Conservation (phyloP, 1,140 invertebrate genomes). For the Whitmania pigra region DNA sequence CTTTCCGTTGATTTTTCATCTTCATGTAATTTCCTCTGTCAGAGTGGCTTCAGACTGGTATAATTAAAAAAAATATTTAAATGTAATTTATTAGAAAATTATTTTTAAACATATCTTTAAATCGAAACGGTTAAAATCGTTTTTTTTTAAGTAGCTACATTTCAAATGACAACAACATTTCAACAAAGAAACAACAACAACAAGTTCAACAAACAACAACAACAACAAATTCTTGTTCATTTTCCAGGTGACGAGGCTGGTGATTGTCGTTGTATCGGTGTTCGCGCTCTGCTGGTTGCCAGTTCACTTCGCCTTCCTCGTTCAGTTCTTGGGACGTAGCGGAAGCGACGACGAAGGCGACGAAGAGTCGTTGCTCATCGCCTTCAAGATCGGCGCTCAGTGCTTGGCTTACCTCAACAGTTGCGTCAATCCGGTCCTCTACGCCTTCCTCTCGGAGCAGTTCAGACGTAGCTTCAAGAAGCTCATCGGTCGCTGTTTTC, state of each 20-base stretch:
- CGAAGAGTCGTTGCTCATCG: constrained; percentile 43
- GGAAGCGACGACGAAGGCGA: constrained; percentile 11
- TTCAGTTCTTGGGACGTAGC: constrained; percentile 36
- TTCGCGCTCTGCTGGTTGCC: constrained; percentile 92
- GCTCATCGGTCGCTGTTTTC: constrained; percentile 14
- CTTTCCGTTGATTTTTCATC: too few relatives aligned
- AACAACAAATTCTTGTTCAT: too few relatives aligned
- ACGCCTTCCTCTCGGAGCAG: constrained; percentile 62
- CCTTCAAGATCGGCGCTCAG: constrained; percentile 68
- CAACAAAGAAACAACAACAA: too few relatives aligned
- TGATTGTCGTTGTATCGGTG: constrained; percentile 79
- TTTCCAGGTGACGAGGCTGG: constrained; percentile 69
- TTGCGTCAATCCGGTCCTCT: constrained; percentile 60
- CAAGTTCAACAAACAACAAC: too few relatives aligned
- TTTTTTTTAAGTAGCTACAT: too few relatives aligned
- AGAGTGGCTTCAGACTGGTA: too few relatives aligned
- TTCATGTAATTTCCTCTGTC: too few relatives aligned
- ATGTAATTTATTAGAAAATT: too few relatives aligned
- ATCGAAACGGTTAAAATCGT: neutral
- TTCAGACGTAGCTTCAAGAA: constrained; percentile 44
- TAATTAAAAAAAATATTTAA: too few relatives aligned
- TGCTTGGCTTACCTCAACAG: constrained; percentile 47
- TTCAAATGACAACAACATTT: too few relatives aligned
- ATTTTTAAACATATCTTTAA: neutral
- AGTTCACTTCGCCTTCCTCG: constrained; percentile 56